Evolutionary conservation across 2,797 vertebrate species (phyloP), one percentile per base, ranked within the genome.

Genomic region (Mallotus villosus): DNA sequence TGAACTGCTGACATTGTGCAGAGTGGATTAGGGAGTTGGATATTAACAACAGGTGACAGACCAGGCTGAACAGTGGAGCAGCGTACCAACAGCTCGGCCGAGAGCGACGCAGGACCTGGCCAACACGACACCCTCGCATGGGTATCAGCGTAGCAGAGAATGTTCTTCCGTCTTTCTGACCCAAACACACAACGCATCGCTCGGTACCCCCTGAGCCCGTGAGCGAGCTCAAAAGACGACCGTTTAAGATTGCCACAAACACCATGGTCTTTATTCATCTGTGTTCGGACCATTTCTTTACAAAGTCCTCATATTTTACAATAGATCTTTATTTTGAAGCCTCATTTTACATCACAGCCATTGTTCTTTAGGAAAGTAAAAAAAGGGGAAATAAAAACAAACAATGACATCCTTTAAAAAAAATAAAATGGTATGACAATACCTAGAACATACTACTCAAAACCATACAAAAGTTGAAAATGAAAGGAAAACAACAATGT

Each of bases 31-130:
- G 91, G 83, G 69, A 11, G 92, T 76, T 76, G 82, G 90, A 95
- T 94, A 95, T 96, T 95, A 95, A 94, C 92, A 97, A 95, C 94
- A 96, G 94, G 94, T 95, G 95, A 94, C 88, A 81, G 82, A 80
- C 81, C 75, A 78, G 17, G 24, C 78, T 70, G 51, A 77, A 65
- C 69, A 68, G 69, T 46, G 32, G 49, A 25, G 58, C 53, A 69
- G 17, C 51, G 62, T 55, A 71, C 51, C 51, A 55, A 7, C 6
- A 19, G 70, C 58, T 57, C 27, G 60, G 77, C 71, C 60, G 57
- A 6, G 11, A 17, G 19, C 5, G 17, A 17, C 57, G 70, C 69
- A 79, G 68, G 63, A 21, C 25, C 67, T 58, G 74, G 29, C 66
- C 71, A 57, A 22, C 19, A 34, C 25, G 8, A 12, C 12, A 19